Evolutionary conservation across 2,888 invertebrate species (phyloP), one percentile per base, ranked within the genome.

Genomic region (Apotomis turbidana): DNA sequence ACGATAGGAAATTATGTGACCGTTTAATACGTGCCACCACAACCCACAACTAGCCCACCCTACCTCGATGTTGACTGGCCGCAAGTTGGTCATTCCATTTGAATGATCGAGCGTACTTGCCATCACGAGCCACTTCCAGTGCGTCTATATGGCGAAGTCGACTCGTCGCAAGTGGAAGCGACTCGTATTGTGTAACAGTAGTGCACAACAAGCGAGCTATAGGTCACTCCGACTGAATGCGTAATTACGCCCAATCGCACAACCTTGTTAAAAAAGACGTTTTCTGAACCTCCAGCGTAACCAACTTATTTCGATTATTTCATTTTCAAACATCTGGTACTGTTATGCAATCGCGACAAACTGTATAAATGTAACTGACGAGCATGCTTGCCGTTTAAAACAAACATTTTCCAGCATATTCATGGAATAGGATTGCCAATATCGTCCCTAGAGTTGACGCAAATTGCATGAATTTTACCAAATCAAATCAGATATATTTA

Each of bases 121-220:
- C 12, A 3, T 8, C 36, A 12, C 5, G 5, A 58, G 57, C 36
- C 66, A 1, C 49, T 57, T 67, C 66, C 49, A 57, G 57, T 8
- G 36, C 4, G 0, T 0, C 13, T 58, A 0, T 67, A 67, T 9
- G 13, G 46, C 57, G 10, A 6, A 13, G 13, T 12, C 66, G 38
- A 78, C 77, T 75, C 80, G 83, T 78, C 82, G 83, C 85, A 83
- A 84, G 83, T 84, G 77, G 81, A 81, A 79, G 80, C 82, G 78
- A 83, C 85, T 90, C 89, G 88, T 88, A 88, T 87, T 89, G 88
- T 88, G 89, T 87, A 89, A 89, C 87, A 88, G 89, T 85, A 86
- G 89, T 89, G 79, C 80, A 81, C 82, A 90, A 88, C 88, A 87
- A 6, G 41, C 81, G 81, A 83, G 86, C 84, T 87, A 87, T 85